Evolutionary conservation across 2,888 invertebrate species (phyloP).

Genomic region (Tryphoninae sp.): DNA sequence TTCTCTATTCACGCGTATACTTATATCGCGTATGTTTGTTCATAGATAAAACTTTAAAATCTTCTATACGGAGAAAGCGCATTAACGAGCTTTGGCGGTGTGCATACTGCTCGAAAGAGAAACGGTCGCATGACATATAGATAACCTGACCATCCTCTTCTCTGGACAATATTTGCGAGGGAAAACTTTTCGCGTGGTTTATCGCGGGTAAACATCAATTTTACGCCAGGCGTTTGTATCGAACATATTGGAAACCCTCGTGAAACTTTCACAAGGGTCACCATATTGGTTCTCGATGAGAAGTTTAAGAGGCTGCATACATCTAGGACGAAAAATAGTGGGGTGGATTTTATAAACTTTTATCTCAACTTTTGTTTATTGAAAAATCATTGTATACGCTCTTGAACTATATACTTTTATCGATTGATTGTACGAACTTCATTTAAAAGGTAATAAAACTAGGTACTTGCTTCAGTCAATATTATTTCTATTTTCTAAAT

Average conservation of each 20-base stretch:
- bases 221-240: conserved; percentile 41
- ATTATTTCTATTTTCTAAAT: too few species aligned
- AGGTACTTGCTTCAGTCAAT: too few species aligned
- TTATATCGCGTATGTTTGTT: background rate
- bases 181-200: conserved; percentile 36
- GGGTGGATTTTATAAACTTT: too few species aligned
- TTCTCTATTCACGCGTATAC: background rate
- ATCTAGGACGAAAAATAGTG: background rate
- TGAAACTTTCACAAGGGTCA: conserved; percentile 30
- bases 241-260: conserved; percentile 34
- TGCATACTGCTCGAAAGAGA: conserved; percentile 19
- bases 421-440: too few species aligned
- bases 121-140: conserved; percentile 1
- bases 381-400: too few species aligned
- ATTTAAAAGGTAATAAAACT: too few species aligned
- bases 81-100: background rate
- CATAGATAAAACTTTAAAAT: conserved; percentile 12
- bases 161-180: conserved; percentile 21
- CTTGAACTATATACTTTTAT: too few species aligned
- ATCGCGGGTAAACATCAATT: conserved; percentile 50
- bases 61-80: background rate
- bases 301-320: background rate
- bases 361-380: too few species aligned
- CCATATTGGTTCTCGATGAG: conserved; percentile 2
- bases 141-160: background rate